Evolutionary conservation across 92 coral and sea anemone species (phyloP).

Genomic region (Zoanthus sansibaricus): DNA sequence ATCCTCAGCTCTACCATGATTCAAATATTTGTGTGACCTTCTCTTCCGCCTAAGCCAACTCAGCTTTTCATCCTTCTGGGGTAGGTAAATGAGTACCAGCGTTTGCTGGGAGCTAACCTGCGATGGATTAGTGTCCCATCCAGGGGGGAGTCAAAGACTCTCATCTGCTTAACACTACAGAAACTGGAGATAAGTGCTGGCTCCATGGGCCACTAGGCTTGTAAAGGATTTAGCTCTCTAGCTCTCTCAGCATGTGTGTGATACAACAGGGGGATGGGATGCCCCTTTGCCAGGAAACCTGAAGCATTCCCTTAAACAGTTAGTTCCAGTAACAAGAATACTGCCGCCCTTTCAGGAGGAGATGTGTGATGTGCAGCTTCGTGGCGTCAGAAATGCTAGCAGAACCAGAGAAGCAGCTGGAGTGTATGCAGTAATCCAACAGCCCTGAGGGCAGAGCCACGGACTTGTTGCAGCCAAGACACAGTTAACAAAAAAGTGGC

Average conservation of each 20-base stretch:
- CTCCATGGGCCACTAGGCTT: too few relatives aligned
- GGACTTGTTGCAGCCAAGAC: constrained; percentile 1
- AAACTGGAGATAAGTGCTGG: too few relatives aligned
- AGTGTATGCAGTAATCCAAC: background rate
- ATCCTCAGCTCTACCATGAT: too few relatives aligned
- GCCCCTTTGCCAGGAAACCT: background rate
- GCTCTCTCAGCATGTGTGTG: background rate
- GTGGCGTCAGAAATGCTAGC: background rate
- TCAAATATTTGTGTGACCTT: too few relatives aligned
- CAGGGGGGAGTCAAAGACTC: too few relatives aligned
- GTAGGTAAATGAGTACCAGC: too few relatives aligned
- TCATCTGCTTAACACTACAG: too few relatives aligned
- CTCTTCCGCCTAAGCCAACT: too few relatives aligned
- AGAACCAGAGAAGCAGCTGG: background rate
- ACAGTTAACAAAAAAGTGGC: background rate
- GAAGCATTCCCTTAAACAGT: background rate
- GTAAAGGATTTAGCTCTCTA: too few relatives aligned
- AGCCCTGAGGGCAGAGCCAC: background rate
- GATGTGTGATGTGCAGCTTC: background rate
- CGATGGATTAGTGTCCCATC: too few relatives aligned
- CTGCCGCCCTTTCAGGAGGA: background rate
- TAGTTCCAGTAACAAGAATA: background rate
- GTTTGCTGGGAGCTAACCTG: too few relatives aligned
- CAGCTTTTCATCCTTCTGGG: too few relatives aligned
- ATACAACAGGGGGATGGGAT: background rate